Base-by-base conservation (phyloP, 2,113 vertebrate species). In the Sphaerodactylus townsendi region DNA sequence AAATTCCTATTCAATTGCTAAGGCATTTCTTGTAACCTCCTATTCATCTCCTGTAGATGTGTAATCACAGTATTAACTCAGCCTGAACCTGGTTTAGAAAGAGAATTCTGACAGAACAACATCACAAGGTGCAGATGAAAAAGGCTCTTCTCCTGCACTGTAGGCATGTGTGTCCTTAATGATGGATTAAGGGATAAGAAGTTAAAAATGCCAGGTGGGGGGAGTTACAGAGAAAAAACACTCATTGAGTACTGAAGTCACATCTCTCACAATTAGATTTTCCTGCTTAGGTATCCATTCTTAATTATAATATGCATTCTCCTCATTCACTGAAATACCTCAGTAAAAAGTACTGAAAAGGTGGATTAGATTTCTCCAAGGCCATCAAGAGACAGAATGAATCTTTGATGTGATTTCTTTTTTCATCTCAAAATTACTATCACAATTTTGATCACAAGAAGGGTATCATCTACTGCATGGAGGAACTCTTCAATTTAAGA, bases 101-200 rank as follows among this genome's bases (percentile, higher is more conserved):
- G 4, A 77, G 66, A 88, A 66, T 81, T 28, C 10, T 83, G 75
- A 73, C 39, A 82, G 25, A 83, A 71, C 17, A 50, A 44, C 11
- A 81, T 64, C 80, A 86, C 46, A 0, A 48, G 0, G 3, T 75
- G 10, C 6, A 65, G 1, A 56, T 37, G 11, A 71, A 79, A 86
- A 4, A 79, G 5, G 0, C 1, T 69, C 30, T 15, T 78, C 1
- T 68, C 10, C 83, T 77, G 19, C 3, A 68, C 8, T 53, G 1
- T 33, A 53, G 10, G 44, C 25, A 15, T 72, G 25, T 48, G 50
- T 46, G 21, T 62, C 59, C 30, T 85, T 85, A 85, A 65, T 28
- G 73, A 25, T n/a, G 25, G 78, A 83, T 81, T 73, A 91, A 90
- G 33, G 64, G 50, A 33, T 33, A 35, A 77, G 37, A 77, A 71